Evolutionary conservation across 2,797 vertebrate species (phyloP), one percentile per base, ranked within the genome.

Genomic region (Enteromius unitaeniatus): DNA sequence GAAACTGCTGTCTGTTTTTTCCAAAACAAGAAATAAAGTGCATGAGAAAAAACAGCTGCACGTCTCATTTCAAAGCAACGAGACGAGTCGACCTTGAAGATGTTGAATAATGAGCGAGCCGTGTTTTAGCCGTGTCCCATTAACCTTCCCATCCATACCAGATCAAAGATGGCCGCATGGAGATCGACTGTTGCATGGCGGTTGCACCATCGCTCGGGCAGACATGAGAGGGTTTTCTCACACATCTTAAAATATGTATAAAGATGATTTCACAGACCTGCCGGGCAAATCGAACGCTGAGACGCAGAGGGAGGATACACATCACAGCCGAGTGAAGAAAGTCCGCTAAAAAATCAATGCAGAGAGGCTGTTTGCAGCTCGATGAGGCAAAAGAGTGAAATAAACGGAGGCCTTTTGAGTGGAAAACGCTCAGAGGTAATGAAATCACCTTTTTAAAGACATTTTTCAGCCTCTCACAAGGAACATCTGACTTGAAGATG

Each of bases 121-220:
- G 82, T 77, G 80, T 79, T 88, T 88, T 79, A 88, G 86, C 84
- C 85, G 86, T 69, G 83, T 86, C 83, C 80, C 83, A 78, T 88
- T 88, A 84, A 80, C 84, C 64, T 79, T 86, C 78, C 69, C 28
- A 80, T 83, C 85, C 73, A 14, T 13, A 17, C 26, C 67, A 87
- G 77, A 87, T 86, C 83, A 87, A 86, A 89, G 86, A 70, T 47
- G 73, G n/a, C 78, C 49, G 68, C 69, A 53, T 64, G 19, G 65
- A 84, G 79, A 86, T 86, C 88, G 86, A 85, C 88, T 89, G 88
- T 89, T 89, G 86, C 88, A 1, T 37, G 45, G 28, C 15, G 78
- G 86, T 89, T 89, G 86, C 88, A 88, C 75, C 87, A 88, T 78
- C 53, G 3, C 64, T 78, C 40, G 37, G 47, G 79, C 68, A 40